A percentile compares a stretch with the other conserved stretches of the same genome.
Evolutionary conservation across 2,888 invertebrate species (phyloP).

Genomic region (Troides aeacus): DNA sequence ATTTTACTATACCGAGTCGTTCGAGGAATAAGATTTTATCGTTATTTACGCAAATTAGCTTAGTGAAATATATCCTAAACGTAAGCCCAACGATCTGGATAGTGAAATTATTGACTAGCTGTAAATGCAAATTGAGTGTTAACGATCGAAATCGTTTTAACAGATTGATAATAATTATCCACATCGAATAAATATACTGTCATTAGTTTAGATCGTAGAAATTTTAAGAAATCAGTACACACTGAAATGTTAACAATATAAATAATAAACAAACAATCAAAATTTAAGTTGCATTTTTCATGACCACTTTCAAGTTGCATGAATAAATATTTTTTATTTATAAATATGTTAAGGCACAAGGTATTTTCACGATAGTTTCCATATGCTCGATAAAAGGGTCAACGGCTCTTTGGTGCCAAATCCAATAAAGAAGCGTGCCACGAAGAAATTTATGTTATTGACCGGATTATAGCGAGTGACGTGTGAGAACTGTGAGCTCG

Average conservation of each 20-base stretch:
- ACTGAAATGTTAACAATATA: no score
- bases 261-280: no score
- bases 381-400: conserved; percentile 42
- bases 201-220: no score
- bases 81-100: not conserved
- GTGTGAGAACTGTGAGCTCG: conserved; percentile 55
- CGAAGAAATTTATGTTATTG: conserved; percentile 76
- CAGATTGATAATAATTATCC: not conserved
- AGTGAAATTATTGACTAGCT: not conserved
- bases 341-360: not conserved
- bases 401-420: conserved; percentile 65
- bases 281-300: not conserved
- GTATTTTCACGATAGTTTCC: conserved; percentile 9
- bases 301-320: not conserved
- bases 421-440: conserved; percentile 72
- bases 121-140: not conserved
- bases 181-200: no score
- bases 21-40: not conserved
- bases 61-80: not conserved
- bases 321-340: not conserved
- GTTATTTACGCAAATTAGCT: conserved; percentile 1
- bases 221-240: no score
- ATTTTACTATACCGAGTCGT: not conserved
- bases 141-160: not conserved
- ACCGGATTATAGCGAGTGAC: conserved; percentile 73